phyloP scores from a whole-genome alignment of 2,113 vertebrate genomes.

The Hippolais icterina region DNA sequence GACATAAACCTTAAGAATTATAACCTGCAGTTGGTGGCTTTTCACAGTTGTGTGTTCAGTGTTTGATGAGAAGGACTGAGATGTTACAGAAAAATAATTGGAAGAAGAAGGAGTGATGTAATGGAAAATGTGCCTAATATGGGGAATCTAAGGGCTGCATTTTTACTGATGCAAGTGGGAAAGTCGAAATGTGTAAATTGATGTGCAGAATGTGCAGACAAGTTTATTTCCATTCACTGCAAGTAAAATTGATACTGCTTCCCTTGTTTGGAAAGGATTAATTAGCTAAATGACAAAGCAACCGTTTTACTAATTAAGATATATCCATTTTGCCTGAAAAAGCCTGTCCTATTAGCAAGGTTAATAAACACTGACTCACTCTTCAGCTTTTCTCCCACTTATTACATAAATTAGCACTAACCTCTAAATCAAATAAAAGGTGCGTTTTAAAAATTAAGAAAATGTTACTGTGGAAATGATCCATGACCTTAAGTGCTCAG shows the following conservation, averaged over 20 bases:
- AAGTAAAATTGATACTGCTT: constrained; percentile 8
- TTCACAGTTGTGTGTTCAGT: not conserved
- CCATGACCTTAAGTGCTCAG: not conserved
- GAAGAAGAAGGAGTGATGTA: not conserved
- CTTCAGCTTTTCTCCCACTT: not conserved
- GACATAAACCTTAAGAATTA: not conserved
- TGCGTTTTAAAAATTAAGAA: not conserved
- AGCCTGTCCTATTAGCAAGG: constrained; percentile 4
- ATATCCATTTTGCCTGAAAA: constrained; percentile 16
- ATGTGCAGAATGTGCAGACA: not conserved
- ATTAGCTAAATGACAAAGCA: not conserved
- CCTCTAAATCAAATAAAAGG: constrained; percentile 35
- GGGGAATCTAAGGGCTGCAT: not conserved
- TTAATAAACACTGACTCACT: constrained; percentile 8
- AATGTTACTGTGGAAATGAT: not conserved
- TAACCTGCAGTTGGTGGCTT: not conserved
- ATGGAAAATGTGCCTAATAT: not conserved
- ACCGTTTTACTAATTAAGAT: not conserved
- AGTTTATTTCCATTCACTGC: not conserved
- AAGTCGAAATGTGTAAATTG: not conserved
- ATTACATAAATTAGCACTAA: not conserved
- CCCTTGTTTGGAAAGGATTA: constrained; percentile 24
- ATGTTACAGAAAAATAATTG: not conserved
- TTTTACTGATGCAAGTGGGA: not conserved
- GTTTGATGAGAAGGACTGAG: not conserved